Evolutionary conservation across 1,140 invertebrate species (phyloP).

Genomic region (Prorops nasuta): DNA sequence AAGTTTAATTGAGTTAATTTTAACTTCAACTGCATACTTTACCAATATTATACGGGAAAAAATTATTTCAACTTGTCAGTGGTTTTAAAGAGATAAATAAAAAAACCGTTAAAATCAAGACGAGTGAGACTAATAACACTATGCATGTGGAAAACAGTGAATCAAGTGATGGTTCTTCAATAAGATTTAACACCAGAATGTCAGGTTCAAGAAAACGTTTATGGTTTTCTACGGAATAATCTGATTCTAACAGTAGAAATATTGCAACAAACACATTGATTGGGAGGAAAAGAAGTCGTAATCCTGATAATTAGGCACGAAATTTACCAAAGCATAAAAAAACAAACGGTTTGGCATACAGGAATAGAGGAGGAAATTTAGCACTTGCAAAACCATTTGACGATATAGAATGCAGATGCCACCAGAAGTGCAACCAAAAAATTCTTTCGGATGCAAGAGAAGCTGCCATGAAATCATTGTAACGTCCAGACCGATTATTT

Average conservation of each 20-base stretch:
- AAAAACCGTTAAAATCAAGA: slow-evolving; percentile 11
- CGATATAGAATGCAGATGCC: background rate
- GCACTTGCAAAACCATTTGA: slow-evolving; percentile 2
- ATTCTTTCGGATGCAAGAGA: background rate
- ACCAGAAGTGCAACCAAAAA: slow-evolving; percentile 6
- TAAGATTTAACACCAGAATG: background rate
- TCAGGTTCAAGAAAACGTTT: slow-evolving; percentile 2
- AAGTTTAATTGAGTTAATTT: background rate
- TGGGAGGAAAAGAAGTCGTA: slow-evolving; percentile 4
- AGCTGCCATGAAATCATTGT: background rate
- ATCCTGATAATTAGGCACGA: slow-evolving; percentile 1
- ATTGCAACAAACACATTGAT: slow-evolving; percentile 1
- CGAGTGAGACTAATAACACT: slow-evolving; percentile 6
- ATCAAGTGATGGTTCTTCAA: slow-evolving; percentile 8
- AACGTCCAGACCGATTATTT: too few species aligned
- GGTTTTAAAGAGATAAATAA: slow-evolving; percentile 12
- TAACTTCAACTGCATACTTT: background rate
- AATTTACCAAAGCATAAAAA: background rate
- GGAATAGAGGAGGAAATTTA: slow-evolving; percentile 6
- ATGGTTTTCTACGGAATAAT: slow-evolving; percentile 1
- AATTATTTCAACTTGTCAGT: background rate
- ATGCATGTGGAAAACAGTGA: background rate
- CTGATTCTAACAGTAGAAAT: background rate
- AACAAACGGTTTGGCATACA: slow-evolving; percentile 8
- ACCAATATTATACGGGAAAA: background rate